A percentile compares a stretch with the other conserved stretches of the same genome.
Conservation (phyloP, 2,888 invertebrate species). For the Furcula furcula region DNA sequence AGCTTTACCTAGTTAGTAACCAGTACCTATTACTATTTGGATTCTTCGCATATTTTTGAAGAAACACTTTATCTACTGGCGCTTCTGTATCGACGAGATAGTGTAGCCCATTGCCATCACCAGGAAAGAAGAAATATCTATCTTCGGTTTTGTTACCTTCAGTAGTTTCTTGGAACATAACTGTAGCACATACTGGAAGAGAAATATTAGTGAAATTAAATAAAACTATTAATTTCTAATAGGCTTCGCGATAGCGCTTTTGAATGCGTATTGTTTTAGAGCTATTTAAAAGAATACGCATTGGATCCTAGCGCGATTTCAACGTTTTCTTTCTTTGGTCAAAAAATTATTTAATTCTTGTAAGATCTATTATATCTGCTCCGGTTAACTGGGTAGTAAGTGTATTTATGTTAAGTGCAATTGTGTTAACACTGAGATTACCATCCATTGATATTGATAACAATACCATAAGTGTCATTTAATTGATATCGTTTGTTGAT, state of each 20-base stretch:
- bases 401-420: background rate
- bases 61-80: constrained; percentile 32
- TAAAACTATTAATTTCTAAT: too few relatives aligned
- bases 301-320: too few relatives aligned
- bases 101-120: constrained; percentile 39
- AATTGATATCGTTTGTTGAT: background rate
- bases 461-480: too few relatives aligned
- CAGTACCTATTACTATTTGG: constrained; percentile 42
- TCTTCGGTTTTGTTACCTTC: constrained; percentile 43
- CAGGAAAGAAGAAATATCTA: constrained; percentile 50
- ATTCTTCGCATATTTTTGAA: constrained; percentile 31
- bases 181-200: constrained; percentile 43
- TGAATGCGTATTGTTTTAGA: too few relatives aligned
- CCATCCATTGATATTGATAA: background rate
- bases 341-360: too few relatives aligned
- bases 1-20: constrained; percentile 47
- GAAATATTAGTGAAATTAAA: background rate
- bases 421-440: background rate
- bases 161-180: constrained; percentile 37
- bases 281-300: too few relatives aligned
- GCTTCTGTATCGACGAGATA: constrained; percentile 44
- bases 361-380: constrained; percentile 5
- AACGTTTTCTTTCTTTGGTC: too few relatives aligned
- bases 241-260: too few relatives aligned
- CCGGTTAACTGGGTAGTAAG: background rate